These are phyloP conservation scores for Gymnoscopelus microlampas DNA, from an alignment of 2,797 vertebrate species.

Conservation along the genomic window DNA sequence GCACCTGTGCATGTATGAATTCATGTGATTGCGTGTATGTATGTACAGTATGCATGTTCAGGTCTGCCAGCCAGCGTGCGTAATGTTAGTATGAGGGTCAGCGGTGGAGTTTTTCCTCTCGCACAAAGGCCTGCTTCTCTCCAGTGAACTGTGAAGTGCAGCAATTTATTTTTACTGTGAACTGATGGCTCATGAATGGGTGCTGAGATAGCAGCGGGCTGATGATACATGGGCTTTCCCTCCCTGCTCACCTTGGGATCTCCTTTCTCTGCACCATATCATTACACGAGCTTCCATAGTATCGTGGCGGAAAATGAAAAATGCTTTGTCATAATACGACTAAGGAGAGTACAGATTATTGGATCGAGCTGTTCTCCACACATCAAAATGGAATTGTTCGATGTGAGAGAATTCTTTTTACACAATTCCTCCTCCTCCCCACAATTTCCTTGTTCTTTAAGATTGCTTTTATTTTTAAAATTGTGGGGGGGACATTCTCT, in stretches of 20 bases:
- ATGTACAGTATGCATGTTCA: constrained; percentile 5
- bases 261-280: constrained; percentile 53
- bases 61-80: background rate
- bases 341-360: constrained; percentile 20
- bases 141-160: constrained; percentile 75
- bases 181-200: constrained; percentile 58
- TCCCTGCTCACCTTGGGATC: constrained; percentile 62
- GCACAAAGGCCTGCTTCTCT: constrained; percentile 59
- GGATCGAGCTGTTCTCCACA: constrained; percentile 26
- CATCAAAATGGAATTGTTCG: constrained; percentile 13
- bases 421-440: background rate
- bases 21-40: constrained; percentile 2
- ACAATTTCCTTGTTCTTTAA: constrained; percentile 11
- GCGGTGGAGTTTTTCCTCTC: constrained; percentile 37
- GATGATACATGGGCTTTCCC: constrained; percentile 66
- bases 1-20: constrained; percentile 14
- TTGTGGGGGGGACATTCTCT: background rate
- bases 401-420: background rate
- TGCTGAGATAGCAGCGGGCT: constrained; percentile 52
- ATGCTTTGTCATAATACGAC: constrained; percentile 39
- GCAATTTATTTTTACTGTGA: constrained; percentile 67
- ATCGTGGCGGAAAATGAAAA: constrained; percentile 41
- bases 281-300: constrained; percentile 46
- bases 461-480: constrained; percentile 13
- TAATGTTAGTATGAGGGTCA: constrained; percentile 27